These are phyloP conservation scores for Hephaestus fuliginosus DNA, from an alignment of 2,797 vertebrate species.

Conservation along the genomic window DNA sequence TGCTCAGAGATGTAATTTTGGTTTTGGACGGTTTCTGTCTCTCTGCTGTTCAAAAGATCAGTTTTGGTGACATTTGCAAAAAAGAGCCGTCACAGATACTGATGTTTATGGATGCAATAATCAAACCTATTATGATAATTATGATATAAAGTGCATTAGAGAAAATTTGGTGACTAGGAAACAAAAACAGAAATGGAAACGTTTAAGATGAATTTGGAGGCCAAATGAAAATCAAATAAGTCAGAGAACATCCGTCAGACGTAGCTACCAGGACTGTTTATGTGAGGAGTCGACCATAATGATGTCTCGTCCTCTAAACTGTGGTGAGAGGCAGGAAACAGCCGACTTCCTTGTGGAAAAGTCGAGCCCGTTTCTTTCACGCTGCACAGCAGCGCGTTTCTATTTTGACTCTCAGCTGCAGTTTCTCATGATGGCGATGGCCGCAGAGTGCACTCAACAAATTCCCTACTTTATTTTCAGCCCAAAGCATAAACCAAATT, in stretches of 20 bases:
- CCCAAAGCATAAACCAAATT: conserved; percentile 35
- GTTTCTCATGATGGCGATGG: conserved; percentile 26
- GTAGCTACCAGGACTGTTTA: background rate
- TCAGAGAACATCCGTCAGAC: background rate
- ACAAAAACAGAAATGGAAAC: background rate
- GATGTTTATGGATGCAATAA: background rate
- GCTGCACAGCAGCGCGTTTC: conserved; percentile 22
- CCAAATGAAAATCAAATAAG: background rate
- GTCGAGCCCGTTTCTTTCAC: background rate
- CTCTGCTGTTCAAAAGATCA: background rate
- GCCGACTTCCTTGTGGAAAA: conserved; percentile 66
- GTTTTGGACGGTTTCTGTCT: conserved; percentile 12
- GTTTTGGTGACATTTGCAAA: background rate
- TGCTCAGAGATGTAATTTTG: conserved; percentile 6
- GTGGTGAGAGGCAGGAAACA: conserved; percentile 60
- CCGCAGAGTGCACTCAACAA: conserved; percentile 20
- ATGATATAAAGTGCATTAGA: background rate
- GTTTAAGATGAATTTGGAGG: too few relatives aligned
- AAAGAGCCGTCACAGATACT: background rate
- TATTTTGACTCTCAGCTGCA: conserved; percentile 59
- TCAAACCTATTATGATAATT: background rate
- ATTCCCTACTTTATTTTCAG: conserved; percentile 39
- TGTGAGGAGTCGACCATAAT: conserved; percentile 30
- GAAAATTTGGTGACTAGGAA: background rate
- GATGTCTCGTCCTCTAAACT: conserved; percentile 34